phyloP scores from a whole-genome alignment of 2,113 vertebrate genomes.

The Chaetorhynchus papuensis region DNA sequence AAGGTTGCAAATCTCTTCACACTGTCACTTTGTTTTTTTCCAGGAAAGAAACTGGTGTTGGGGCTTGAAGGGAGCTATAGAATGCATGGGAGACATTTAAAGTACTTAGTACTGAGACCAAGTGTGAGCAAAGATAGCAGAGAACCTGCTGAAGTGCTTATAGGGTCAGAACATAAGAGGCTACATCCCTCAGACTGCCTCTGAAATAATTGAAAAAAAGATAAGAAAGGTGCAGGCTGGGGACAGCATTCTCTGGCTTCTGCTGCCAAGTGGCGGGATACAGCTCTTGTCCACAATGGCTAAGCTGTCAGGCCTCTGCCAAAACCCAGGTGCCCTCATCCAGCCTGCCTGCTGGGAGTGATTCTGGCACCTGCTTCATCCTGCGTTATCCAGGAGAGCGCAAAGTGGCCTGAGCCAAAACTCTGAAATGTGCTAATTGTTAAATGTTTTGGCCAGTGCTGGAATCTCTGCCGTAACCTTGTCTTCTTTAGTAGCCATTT shows the following conservation, averaged over 20 bases:
- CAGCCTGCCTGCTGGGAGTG: background rate
- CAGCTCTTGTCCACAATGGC: background rate
- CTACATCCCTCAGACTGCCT: background rate
- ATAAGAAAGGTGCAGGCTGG: background rate
- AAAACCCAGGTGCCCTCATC: background rate
- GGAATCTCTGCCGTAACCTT: background rate
- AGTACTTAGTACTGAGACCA: background rate
- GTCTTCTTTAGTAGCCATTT: background rate
- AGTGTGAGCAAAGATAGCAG: background rate
- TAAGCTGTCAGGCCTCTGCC: background rate
- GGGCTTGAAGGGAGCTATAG: background rate
- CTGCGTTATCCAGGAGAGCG: background rate
- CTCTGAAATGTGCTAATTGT: constrained; percentile 25
- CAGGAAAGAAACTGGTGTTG: background rate
- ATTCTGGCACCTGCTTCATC: background rate
- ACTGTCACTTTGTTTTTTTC: background rate
- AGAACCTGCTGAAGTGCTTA: background rate
- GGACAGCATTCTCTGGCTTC: background rate
- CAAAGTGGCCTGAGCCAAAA: background rate
- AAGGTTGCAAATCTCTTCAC: background rate
- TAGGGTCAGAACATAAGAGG: background rate
- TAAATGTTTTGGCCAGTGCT: background rate
- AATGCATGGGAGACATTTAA: background rate
- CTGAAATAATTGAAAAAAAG: background rate
- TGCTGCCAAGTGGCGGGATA: background rate